Evolutionary conservation across 2,797 vertebrate species (phyloP), one percentile per base, ranked within the genome.

Genomic region (Monodelphis domestica): DNA sequence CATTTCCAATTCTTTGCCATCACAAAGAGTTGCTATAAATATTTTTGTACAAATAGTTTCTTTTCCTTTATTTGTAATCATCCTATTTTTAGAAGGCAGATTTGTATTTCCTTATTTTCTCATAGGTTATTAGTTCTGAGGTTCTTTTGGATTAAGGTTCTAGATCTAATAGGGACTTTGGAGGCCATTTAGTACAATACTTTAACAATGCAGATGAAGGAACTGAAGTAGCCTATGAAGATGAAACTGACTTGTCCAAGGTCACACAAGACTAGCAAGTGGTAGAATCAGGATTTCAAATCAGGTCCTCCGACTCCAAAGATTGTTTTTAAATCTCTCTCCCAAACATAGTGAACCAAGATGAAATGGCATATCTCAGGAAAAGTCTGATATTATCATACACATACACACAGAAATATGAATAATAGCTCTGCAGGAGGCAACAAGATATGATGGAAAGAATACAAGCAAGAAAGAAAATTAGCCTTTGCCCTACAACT

Each of bases 351-450:
- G 54, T 54, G 55, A 91, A 54, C 38, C 29, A 92, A 89, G 30
- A 29, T 91, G 3, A 89, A 87, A 91, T 84, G 24, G 38, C 56
- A 93, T 93, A 55, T 90, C 50, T 93, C 54, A 92, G 30, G 38
- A 91, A 95, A 92, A 5, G 9, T n/a, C 17, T 95, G 21, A 51
- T 84, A 28, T 88, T 91, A 54, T 55, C 88, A 91, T n/a, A 53
- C 2, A 88, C 9, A 45, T 26, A 14, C 33, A 53, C 29, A 93
- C 87, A 54, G 45, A 70, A 21, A 30, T 89, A 91, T 29, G 3
- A 29, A 78, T 78, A 53, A 38, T 15, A 15, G 33, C 4, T 28
- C 0, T 11, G 15, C 0, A 14, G 9, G 12, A 51, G 4, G 26
- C 45, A 21, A 84, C 12, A 26, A 26, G 17, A 84, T 26, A 84